Evolutionary conservation across 2,888 invertebrate genomes (phyloP).

Genomic region (Heliconius hortense): DNA sequence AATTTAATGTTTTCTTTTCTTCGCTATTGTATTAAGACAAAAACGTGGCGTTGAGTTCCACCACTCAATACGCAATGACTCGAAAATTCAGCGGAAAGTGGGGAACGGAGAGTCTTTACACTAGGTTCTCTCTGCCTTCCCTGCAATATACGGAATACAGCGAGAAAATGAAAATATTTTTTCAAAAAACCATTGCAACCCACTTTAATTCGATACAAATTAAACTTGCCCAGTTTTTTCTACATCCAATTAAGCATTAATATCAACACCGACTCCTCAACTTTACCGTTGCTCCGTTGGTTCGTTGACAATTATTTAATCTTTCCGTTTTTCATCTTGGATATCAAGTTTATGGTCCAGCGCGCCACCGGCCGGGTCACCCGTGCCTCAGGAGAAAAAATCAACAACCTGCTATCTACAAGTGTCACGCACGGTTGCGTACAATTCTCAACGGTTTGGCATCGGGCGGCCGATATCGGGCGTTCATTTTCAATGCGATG

Average conservation of each 20-base stretch:
- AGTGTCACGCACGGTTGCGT: slow-evolving; percentile 56
- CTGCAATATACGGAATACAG: too few species aligned
- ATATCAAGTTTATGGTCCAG: slow-evolving; percentile 30
- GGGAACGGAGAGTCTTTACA: too few species aligned
- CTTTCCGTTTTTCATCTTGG: slow-evolving; percentile 30
- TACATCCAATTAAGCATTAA: slow-evolving; percentile 22
- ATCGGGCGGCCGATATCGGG: slow-evolving; percentile 48
- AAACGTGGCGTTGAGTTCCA: too few species aligned
- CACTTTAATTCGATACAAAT: neutral
- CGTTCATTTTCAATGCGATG: slow-evolving; percentile 27
- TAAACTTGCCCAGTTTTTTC: slow-evolving; percentile 18
- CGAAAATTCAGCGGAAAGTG: too few species aligned
- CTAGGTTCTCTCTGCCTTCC: too few species aligned
- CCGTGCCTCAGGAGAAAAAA: slow-evolving; percentile 41
- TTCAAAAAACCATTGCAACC: neutral
- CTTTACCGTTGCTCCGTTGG: slow-evolving; percentile 31
- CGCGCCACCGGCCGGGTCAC: slow-evolving; percentile 33
- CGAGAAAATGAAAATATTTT: neutral
- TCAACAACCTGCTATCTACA: slow-evolving; percentile 38
- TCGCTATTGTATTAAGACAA: too few species aligned
- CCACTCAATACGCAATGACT: too few species aligned
- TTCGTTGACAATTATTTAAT: slow-evolving; percentile 42
- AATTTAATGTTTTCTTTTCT: too few species aligned
- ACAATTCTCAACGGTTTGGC: slow-evolving; percentile 58
- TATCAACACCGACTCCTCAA: slow-evolving; percentile 33